Base-by-base conservation (phyloP, 2,797 vertebrate genomes). In the Aeoliscus strigatus region DNA sequence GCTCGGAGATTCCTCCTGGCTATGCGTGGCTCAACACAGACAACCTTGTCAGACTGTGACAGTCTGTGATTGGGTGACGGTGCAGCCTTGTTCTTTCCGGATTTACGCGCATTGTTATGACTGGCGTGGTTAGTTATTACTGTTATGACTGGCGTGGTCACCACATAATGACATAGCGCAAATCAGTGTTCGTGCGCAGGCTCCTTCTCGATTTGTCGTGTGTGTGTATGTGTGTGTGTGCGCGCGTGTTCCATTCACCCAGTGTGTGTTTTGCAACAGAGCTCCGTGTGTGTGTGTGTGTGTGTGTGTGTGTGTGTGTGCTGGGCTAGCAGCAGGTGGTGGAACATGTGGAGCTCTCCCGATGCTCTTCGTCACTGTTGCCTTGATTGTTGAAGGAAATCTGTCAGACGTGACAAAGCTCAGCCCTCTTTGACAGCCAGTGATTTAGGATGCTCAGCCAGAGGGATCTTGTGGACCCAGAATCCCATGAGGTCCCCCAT, bases 401-500 rank as follows among this genome's bases (percentile, higher is more conserved):
- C 9, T 14, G 46, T 21, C 14, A 16, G 15, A 51, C 28, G 50
- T 25, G 31, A 36, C 27, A 12, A 12, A 45, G 26, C 14, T 8
- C 3, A 11, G 9, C n/a, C 9, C 28, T 14, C 11, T 13, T 8
- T 25, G 24, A 11, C 16, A 14, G 9, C 1, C 30, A 9, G 35
- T 17, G 30, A 9, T 12, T 14, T 55, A 60, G 52, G 59, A 89
- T 88, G 87, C 78, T 88, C 18, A 80, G 83, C 13, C 84, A 82
- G 36, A 25, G 84, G 85, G 40, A 85, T 88, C 65, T 63, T 86
- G 45, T 88, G 88, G 86, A 87, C 87, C 61, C 82, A 86, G 52
- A 89, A 88, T 73, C 88, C 86, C 15, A 87, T 87, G 81, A 6
- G 2, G 8, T 1, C 9, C 23, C 13, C 10, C 6, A 21, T 21